Evolutionary conservation across 1,140 invertebrate species (phyloP).

Genomic region (Diuraphis noxia): DNA sequence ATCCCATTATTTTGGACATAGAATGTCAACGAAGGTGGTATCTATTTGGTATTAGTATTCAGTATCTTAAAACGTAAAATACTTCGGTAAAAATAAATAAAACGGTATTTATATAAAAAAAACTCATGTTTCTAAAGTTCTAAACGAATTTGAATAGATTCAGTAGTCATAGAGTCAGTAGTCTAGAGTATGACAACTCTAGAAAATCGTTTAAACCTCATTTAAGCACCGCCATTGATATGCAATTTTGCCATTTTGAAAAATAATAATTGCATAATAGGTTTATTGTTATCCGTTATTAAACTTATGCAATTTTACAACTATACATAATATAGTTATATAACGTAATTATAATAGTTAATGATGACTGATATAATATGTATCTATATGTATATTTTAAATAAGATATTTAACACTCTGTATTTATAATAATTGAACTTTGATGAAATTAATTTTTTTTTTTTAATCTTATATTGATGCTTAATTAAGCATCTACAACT

Average conservation of each 20-base stretch:
- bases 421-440: not conserved
- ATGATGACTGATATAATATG: too few species aligned
- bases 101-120: not conserved
- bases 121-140: not conserved
- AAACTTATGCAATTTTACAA: not conserved
- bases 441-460: too few species aligned
- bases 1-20: not conserved
- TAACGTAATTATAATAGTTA: too few species aligned
- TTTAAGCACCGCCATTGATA: not conserved
- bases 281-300: too few species aligned
- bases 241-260: not conserved
- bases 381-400: not conserved
- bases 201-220: not conserved
- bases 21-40: not conserved
- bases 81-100: too few species aligned
- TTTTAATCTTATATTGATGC: too few species aligned
- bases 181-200: too few species aligned
- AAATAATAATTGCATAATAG: not conserved
- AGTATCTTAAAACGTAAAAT: not conserved
- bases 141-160: not conserved
- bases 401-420: not conserved
- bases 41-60: not conserved
- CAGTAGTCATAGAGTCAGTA: not conserved
- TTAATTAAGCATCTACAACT: too few species aligned
- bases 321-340: too few species aligned